Evolutionary conservation across 2,888 invertebrate genomes (phyloP), one percentile per base, ranked within the genome.

Genomic region (Chymomyza fuscimana): DNA sequence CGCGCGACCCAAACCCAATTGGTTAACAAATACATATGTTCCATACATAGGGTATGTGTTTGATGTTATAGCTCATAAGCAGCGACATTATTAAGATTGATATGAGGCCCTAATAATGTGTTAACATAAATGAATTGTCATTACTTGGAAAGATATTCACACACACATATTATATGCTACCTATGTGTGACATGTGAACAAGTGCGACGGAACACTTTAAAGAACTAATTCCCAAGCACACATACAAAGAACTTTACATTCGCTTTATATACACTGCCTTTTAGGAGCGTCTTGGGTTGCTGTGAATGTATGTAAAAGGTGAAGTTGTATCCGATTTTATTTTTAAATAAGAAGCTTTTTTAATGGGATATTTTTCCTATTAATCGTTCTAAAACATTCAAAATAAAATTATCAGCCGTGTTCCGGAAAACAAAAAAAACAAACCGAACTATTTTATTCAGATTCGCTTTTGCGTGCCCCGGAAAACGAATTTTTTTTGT

Each of bases 81-180:
- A 79, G 72, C 78, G 78, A 67, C 86, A 80, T 85, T 85, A 85
- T 80, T 71, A 86, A 85, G 85, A 88, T 85, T 80, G 80, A 85
- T 85, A 76, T 76, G 80, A 73, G 77, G 77, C 79, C 79, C 87
- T 84, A 85, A 85, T 88, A 86, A 86, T 78, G 82, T 88, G 87
- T 80, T 80, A 85, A 79, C 84, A 83, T 83, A 87, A 86, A 87
- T 81, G 84, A 86, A 81, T 80, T 81, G 84, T 81, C 84, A 87
- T 84, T 84, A 84, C 80, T 59, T 69, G 56, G 63, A 46, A 2
- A 46, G 59, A 66, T 63, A 54, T 25, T 25, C 22, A 58, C 58
- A 58, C 15, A 58, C 15, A 58, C 29, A 58, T 15, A 32, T 16
- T 25, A 46, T 46, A 12, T 12, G 40, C 40, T 46, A 46, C 6